A percentile compares a stretch with the other conserved stretches of the same genome.
These are phyloP conservation scores for Penaeus chinensis DNA, from an alignment of 1,140 invertebrate species.

Conservation along the genomic window DNA sequence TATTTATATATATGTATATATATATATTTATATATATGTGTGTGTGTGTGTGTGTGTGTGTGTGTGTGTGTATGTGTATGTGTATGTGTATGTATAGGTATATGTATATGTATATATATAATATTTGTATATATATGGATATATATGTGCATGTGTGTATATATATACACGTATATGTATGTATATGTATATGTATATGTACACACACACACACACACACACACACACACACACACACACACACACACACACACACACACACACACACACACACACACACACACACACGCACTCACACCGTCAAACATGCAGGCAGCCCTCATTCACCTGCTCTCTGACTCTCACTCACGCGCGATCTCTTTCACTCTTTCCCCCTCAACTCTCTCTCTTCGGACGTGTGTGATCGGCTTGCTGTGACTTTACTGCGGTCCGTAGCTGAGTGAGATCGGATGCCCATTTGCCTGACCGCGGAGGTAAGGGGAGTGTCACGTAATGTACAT, in stretches of 20 bases:
- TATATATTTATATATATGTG: background rate
- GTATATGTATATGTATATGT: background rate
- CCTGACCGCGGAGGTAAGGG: too few relatives aligned
- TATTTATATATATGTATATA: background rate
- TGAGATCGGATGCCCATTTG: too few relatives aligned
- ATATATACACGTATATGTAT: background rate
- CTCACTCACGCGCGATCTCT: too few relatives aligned
- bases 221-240: constrained; percentile 19
- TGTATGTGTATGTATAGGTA: too few relatives aligned
- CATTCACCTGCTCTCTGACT: too few relatives aligned
- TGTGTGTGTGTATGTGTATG: background rate
- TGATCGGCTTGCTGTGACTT: too few relatives aligned
- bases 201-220: background rate
- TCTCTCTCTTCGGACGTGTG: too few relatives aligned
- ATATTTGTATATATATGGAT: background rate
- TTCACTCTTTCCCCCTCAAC: too few relatives aligned
- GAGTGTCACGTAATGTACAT: too few relatives aligned
- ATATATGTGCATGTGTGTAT: background rate
- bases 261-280: background rate
- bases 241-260: constrained; percentile 4
- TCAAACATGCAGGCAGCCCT: too few relatives aligned
- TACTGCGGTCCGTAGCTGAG: too few relatives aligned
- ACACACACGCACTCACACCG: background rate
- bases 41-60: too few relatives aligned
- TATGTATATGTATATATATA: background rate